Base-by-base conservation (phyloP, 1,140 invertebrate genomes). In the Paraescarpia echinospica region DNA sequence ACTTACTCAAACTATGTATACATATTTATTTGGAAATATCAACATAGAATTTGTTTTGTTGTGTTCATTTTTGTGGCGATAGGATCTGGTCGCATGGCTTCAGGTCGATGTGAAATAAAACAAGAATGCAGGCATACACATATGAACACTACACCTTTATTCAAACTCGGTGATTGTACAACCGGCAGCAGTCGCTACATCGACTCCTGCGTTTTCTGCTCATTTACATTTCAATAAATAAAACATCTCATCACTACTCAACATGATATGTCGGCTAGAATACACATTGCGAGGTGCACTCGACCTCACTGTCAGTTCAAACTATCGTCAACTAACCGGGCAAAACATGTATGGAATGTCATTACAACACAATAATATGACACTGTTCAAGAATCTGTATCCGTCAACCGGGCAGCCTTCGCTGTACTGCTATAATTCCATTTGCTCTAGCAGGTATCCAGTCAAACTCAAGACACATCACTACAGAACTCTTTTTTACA, bases 111-210 rank as follows among this genome's bases (percentile, higher is more conserved):
- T 77, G 59, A 77, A 77, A 77, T 77, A 77, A 77, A 77, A 5
- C 22, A 12, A 41, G 59, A 77, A 77, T 77, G 59, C 59, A 77
- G 59, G 59, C 59, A 4, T 77, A 77, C 59, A 77, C 59, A 77
- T 77, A 77, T 18, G 59, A 77, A 77, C 59, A 77, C 59, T 31
- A 77, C 59, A 77, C 59, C 59, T 77, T 77, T 77, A 77, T 77
- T 77, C 59, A 77, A 77, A 77, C 59, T 77, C 59, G 59, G 59
- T 77, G 59, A 77, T 77, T 77, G 59, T 77, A 77, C 59, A 77
- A 31, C 59, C 22, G 59, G 18, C 14, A 31, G 59, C 59, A 77
- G 27, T 27, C 59, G 14, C 59, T 77, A 77, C 59, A 77, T 77
- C 59, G 59, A 77, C 59, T 77, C 8, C 59, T 77, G 59, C 9